A percentile compares a stretch with the other conserved stretches of the same genome.
These are phyloP conservation scores for Drosophila paramelanica DNA, from an alignment of 2,888 invertebrate species.

Conservation along the genomic window DNA sequence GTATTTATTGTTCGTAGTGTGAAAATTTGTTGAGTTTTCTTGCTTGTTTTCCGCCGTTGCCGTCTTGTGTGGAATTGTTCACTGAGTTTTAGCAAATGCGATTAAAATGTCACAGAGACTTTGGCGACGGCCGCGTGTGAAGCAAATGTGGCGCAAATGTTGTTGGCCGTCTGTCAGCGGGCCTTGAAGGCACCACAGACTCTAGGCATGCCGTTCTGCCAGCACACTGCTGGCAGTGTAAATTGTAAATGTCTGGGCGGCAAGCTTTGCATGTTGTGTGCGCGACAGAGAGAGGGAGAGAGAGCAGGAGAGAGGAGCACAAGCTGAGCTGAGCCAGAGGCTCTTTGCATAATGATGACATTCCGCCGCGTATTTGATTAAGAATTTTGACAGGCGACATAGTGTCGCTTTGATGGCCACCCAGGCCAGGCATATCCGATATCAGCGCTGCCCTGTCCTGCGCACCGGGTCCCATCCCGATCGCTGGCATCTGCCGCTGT, in stretches of 20 bases:
- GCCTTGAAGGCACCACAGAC: slow-evolving; percentile 36
- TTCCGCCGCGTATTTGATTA: slow-evolving; percentile 83
- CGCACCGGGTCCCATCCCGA: slow-evolving; percentile 1
- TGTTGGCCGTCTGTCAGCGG: slow-evolving; percentile 72
- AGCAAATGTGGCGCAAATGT: slow-evolving; percentile 76
- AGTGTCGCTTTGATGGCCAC: slow-evolving; percentile 82
- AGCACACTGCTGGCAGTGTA: slow-evolving; percentile 34
- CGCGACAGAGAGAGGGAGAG: background rate
- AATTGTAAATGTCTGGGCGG: slow-evolving; percentile 66
- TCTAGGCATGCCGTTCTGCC: slow-evolving; percentile 35
- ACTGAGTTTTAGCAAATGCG: slow-evolving; percentile 84
- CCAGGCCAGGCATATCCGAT: slow-evolving; percentile 79
- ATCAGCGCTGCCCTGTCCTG: slow-evolving; percentile 38
- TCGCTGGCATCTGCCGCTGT: slow-evolving; percentile 50
- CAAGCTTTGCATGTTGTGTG: slow-evolving; percentile 47
- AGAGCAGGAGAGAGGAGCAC: slow-evolving; percentile 11
- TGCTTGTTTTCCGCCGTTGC: slow-evolving; percentile 40
- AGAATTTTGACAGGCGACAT: slow-evolving; percentile 83
- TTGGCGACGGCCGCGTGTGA: slow-evolving; percentile 74
- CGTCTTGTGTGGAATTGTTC: slow-evolving; percentile 79
- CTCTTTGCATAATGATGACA: slow-evolving; percentile 82
- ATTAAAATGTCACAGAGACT: slow-evolving; percentile 83
- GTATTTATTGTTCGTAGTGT: slow-evolving; percentile 46
- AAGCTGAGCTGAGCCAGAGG: slow-evolving; percentile 50
- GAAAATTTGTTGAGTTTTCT: slow-evolving; percentile 37